A percentile compares a stretch with the other conserved stretches of the same genome.
Evolutionary conservation across 1,140 invertebrate genomes (phyloP).

Genomic region (Papilio polyxenes): DNA sequence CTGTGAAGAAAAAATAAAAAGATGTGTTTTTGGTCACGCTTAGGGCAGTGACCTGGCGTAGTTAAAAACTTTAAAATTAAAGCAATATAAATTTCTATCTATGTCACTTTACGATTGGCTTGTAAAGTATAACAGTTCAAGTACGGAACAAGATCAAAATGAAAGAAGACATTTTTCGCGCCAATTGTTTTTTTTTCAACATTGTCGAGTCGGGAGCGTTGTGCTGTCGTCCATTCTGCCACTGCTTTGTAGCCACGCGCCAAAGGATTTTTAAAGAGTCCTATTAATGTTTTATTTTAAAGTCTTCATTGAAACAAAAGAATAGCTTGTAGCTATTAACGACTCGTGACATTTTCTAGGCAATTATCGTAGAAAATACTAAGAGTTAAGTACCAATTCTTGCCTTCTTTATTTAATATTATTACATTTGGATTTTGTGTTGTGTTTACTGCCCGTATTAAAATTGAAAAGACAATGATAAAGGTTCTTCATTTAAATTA

Average conservation of each 20-base stretch:
- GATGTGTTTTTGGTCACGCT: too few species aligned
- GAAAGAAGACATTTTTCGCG: background rate
- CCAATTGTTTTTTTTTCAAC: conserved; percentile 9
- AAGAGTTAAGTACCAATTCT: too few species aligned
- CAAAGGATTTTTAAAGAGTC: background rate
- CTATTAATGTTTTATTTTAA: background rate
- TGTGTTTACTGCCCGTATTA: background rate
- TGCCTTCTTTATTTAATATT: too few species aligned
- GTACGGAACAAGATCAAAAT: background rate
- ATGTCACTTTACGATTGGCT: too few species aligned
- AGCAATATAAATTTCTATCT: too few species aligned
- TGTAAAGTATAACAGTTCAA: background rate
- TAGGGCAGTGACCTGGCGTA: too few species aligned
- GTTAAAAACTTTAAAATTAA: too few species aligned
- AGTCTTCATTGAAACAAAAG: background rate
- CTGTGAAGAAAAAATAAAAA: too few species aligned
- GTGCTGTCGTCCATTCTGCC: background rate
- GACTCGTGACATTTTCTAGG: background rate
- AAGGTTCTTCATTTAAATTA: too few species aligned
- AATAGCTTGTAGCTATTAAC: background rate
- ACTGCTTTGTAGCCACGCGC: background rate
- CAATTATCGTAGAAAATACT: background rate
- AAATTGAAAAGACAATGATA: background rate
- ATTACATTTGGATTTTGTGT: background rate
- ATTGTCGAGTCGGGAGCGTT: background rate